phyloP scores from a whole-genome alignment of 2,888 invertebrate genomes.

The Drosophila robusta region DNA sequence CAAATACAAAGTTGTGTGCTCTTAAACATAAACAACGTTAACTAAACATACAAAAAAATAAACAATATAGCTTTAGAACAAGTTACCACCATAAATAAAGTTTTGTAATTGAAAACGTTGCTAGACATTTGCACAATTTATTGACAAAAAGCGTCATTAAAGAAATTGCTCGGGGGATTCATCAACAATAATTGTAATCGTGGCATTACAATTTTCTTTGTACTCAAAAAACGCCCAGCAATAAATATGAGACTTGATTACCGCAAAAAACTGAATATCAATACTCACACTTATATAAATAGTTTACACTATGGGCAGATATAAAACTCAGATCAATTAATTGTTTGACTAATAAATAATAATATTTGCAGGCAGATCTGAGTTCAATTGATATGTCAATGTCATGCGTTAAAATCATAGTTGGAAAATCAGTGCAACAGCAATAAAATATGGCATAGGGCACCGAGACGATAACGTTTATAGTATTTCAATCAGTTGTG shows the following conservation, averaged over 20 bases:
- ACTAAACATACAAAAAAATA: background rate
- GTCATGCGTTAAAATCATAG: slow-evolving; percentile 35
- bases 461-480: slow-evolving; percentile 5
- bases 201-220: slow-evolving; percentile 4
- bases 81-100: background rate
- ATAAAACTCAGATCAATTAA: slow-evolving; percentile 38
- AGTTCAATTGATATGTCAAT: slow-evolving; percentile 72
- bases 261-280: background rate
- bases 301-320: background rate
- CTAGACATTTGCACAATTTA: background rate
- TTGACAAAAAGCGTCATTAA: background rate
- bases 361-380: slow-evolving; percentile 16
- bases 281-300: background rate
- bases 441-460: background rate
- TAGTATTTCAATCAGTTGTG: slow-evolving; percentile 6
- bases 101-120: slow-evolving; percentile 1
- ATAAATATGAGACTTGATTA: slow-evolving; percentile 6
- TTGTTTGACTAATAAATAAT: background rate
- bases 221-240: slow-evolving; percentile 19
- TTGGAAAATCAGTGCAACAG: slow-evolving; percentile 9
- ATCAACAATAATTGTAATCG: too few species aligned
- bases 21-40: background rate
- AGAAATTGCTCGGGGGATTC: background rate
- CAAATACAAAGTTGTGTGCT: background rate
- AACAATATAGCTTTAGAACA: background rate